Percentiles rank a stretch among this genome's conserved stretches.
Evolutionary conservation across 1,140 invertebrate species (phyloP).

Genomic region (Homarus americanus): DNA sequence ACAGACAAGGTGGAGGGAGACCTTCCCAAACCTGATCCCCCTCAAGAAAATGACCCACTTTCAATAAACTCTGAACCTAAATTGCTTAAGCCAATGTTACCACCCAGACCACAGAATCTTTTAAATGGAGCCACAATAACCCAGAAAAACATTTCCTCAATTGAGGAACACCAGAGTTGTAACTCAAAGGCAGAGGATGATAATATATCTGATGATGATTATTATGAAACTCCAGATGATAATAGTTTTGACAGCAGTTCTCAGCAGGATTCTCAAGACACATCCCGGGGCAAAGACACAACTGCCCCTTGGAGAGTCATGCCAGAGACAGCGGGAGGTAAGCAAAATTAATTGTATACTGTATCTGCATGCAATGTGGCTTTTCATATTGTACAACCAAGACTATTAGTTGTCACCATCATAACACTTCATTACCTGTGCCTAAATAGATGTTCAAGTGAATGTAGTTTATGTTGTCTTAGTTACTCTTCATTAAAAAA

Average conservation of each 20-base stretch:
- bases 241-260: constrained; percentile 17
- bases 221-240: constrained; percentile 54
- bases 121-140: constrained; percentile 1
- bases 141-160: not conserved
- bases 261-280: constrained; percentile 9
- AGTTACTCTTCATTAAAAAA: too few species aligned
- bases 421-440: too few species aligned
- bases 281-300: not conserved
- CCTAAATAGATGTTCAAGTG: too few species aligned
- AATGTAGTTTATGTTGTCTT: too few species aligned
- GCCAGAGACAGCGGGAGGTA: constrained; percentile 33
- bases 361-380: too few species aligned
- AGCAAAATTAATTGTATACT: not conserved
- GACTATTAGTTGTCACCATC: too few species aligned
- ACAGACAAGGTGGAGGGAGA: not conserved
- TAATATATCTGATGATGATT: constrained; percentile 25
- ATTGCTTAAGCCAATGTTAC: constrained; percentile 1
- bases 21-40: not conserved
- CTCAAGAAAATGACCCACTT: not conserved
- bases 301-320: not conserved
- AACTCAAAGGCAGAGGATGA: not conserved
- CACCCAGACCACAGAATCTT: constrained; percentile 13
- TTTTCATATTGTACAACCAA: too few species aligned
- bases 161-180: not conserved
- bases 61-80: not conserved